Conservation (phyloP, 2,797 vertebrate genomes). For the Pelodytes ibericus region DNA sequence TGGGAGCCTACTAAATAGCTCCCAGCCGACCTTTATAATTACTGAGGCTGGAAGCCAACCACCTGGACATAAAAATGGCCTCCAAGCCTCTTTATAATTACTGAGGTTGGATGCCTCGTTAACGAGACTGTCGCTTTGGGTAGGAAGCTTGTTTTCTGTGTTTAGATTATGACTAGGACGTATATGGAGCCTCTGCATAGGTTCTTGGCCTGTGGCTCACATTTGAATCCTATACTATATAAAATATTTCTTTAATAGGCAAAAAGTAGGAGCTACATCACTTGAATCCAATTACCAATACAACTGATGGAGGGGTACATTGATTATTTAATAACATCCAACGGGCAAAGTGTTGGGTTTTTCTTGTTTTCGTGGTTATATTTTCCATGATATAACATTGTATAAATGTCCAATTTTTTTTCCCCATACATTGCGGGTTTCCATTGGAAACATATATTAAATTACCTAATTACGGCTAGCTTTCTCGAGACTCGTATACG, state of each 20-base stretch:
- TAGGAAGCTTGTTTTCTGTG: too few relatives aligned
- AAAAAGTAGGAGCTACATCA: not conserved
- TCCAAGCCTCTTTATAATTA: too few relatives aligned
- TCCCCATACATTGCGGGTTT: constrained; percentile 20
- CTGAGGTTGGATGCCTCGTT: too few relatives aligned
- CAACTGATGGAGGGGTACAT: constrained; percentile 13
- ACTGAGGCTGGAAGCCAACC: too few relatives aligned
- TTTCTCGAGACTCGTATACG: constrained; percentile 30
- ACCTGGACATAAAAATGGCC: too few relatives aligned
- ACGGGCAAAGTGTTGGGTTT: constrained; percentile 12
- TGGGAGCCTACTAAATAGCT: too few relatives aligned
- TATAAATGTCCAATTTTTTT: constrained; percentile 36
- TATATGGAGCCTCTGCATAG: too few relatives aligned
- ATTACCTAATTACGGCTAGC: constrained; percentile 38
- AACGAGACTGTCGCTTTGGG: too few relatives aligned
- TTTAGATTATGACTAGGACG: too few relatives aligned
- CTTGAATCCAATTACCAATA: not conserved
- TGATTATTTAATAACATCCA: constrained; percentile 44
- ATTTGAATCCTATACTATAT: too few relatives aligned
- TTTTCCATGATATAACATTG: constrained; percentile 18
- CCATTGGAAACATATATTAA: constrained; percentile 45
- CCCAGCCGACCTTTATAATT: too few relatives aligned
- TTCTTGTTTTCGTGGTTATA: constrained; percentile 26
- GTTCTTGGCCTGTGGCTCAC: too few relatives aligned
- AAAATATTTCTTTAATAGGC: not conserved